Evolutionary conservation across 2,797 vertebrate genomes (phyloP), one percentile per base, ranked within the genome.

Genomic region (Pterois miles): DNA sequence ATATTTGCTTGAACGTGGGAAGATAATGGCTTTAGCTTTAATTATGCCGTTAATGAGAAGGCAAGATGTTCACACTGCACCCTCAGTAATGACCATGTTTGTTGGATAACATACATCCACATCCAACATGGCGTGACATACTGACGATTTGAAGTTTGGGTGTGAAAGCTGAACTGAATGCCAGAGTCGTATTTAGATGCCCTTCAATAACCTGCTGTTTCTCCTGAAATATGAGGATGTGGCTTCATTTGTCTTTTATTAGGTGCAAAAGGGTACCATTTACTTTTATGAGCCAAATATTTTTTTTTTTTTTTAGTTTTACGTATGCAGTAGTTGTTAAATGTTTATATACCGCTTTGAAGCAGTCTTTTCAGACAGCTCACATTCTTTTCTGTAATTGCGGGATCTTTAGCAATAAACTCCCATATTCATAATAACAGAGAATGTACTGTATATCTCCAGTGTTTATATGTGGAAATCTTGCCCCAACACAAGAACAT

Each of bases 261-360:
- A 85, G 68, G 71, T 86, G 82, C 54, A 59, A 88, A 86, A 70
- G 67, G 78, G 77, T 83, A 65, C 57, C 20, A 75, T 86, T 91
- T 90, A 72, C 60, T 86, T 91, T 88, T 87, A 86, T 79, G 81
- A 77, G 80, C 34, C 63, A 83, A 72, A 77, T 87, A 66, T 76
- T 29, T 64, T 81, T 11, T 71, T 76, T 65, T 63, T 82, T 20
- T 73, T 79, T 56, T 36, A 63, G 40, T 34, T 22, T 27, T 65
- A 13, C 38, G 40, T 78, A 40, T n/a, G n/a, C n/a, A n/a, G n/a
- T 72, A 79, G 70, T 86, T 89, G 89, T 83, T 81, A 85, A 80
- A 80, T 82, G 72, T 89, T 80, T 85, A 81, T 71, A 66, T 68
- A 69, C 25, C 25, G 66, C 78, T 89, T 86, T 86, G 76, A 87